Conservation (phyloP, 2,888 invertebrate species). For the Cerastis leucographa region DNA sequence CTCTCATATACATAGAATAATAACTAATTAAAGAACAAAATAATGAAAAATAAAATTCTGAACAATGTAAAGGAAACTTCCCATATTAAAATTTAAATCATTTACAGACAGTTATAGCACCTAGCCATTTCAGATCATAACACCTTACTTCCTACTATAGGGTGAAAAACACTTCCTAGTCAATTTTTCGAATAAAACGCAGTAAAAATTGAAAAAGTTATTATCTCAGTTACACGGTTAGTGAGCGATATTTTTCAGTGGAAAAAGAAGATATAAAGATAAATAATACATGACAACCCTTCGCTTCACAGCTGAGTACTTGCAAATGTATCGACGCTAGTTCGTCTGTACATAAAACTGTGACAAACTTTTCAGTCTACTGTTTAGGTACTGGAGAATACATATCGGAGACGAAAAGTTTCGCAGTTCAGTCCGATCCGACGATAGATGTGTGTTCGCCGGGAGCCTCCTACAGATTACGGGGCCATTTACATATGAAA, state of each 20-base stretch:
- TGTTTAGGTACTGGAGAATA: slow-evolving; percentile 76
- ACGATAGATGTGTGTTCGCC: slow-evolving; percentile 83
- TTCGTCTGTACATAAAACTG: slow-evolving; percentile 71
- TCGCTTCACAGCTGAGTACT: slow-evolving; percentile 45
- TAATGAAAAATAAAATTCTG: background rate
- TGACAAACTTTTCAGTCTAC: slow-evolving; percentile 73
- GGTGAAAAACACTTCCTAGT: slow-evolving; percentile 15
- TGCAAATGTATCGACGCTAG: slow-evolving; percentile 69
- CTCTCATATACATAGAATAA: background rate
- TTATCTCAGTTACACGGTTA: slow-evolving; percentile 44
- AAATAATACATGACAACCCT: slow-evolving; percentile 41
- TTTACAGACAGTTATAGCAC: background rate
- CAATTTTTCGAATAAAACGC: slow-evolving; percentile 22
- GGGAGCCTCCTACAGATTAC: slow-evolving; percentile 85
- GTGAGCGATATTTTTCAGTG: slow-evolving; percentile 51
- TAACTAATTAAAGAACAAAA: no score
- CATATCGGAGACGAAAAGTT: slow-evolving; percentile 80
- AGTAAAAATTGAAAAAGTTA: slow-evolving; percentile 47
- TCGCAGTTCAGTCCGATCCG: slow-evolving; percentile 79
- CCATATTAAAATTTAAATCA: background rate
- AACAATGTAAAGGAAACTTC: background rate
- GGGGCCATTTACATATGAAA: slow-evolving; percentile 88
- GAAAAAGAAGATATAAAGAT: slow-evolving; percentile 48
- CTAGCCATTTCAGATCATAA: background rate
- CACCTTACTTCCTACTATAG: background rate